Percentiles rank a stretch among this genome's conserved stretches.
Evolutionary conservation across 2,888 invertebrate genomes (phyloP).

Genomic region (Podotricha telesiphe): DNA sequence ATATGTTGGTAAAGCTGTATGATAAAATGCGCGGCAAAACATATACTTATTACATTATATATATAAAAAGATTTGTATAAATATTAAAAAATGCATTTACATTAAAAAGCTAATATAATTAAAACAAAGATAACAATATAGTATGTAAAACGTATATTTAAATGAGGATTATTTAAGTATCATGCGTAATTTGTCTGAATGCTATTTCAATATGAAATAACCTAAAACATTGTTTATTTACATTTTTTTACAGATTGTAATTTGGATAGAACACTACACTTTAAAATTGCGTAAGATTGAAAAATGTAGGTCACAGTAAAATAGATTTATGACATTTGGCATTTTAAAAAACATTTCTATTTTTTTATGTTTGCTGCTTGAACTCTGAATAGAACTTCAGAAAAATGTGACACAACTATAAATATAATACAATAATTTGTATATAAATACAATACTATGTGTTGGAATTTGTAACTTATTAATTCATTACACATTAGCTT

Average conservation of each 20-base stretch:
- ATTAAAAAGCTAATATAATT: no score
- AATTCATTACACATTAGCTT: no score
- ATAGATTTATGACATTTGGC: background rate
- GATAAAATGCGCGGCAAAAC: constrained; percentile 18
- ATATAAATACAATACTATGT: no score
- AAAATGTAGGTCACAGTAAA: background rate
- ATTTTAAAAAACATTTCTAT: background rate
- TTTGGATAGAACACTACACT: constrained; percentile 1
- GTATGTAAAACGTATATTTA: background rate
- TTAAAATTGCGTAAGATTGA: background rate
- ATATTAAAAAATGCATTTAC: constrained; percentile 1
- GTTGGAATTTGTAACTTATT: no score
- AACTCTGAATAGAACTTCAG: no score
- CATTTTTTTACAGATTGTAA: constrained; percentile 18
- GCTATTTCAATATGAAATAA: constrained; percentile 6
- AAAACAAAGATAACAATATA: background rate
- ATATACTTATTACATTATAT: no score
- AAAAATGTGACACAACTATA: no score
- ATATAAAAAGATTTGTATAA: background rate
- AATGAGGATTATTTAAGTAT: background rate
- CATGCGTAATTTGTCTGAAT: background rate
- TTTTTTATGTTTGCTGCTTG: background rate
- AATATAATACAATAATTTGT: no score
- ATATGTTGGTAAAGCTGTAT: constrained; percentile 3
- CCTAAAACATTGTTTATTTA: constrained; percentile 31